Evolutionary conservation across 2,113 vertebrate genomes (phyloP), one percentile per base, ranked within the genome.

Genomic region (Aegithalos caudatus): DNA sequence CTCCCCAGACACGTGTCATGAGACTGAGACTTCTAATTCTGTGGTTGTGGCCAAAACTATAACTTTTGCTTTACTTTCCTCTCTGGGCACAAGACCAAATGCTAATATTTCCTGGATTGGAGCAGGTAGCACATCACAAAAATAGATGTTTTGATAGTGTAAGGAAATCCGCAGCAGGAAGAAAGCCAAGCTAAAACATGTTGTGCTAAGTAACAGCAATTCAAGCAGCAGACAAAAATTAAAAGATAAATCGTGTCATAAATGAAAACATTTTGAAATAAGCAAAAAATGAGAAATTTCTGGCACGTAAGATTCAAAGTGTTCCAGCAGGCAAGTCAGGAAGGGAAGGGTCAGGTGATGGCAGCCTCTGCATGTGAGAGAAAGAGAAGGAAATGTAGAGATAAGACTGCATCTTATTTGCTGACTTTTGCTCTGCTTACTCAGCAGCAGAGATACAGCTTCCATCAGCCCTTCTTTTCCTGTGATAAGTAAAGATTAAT

Each of bases 401-500:
- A 12, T 78, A 71, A 74, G 65, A 20, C 67, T 86, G 72, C 33
- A 2, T 1, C 6, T 14, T 13, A 3, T 71, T 91, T 67, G 35
- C 76, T 91, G 83, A 38, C 29, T 81, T 65, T 25, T 74, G 27
- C 60, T 88, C 6, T 78, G n/a, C 76, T 94, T 90, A 53, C 33
- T 88, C 72, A 74, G 56, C 66, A 44, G 82, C 24, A 44, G 50
- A 78, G 72, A 60, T 21, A n/a, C 1, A 45, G 66, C 53, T 70
- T 33, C 92, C 10, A 25, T 80, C 58, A 53, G 29, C 42, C 37
- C 27, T 76, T 53, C 57, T 85, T 45, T 37, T 24, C 21, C 51
- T 28, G 4, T 16, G 33, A 18, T 84, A 56, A 88, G 18, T 86
- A 56, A 86, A 86, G 81, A 24, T 27, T 16, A 51, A 27, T 51